Evolutionary conservation across 1,140 invertebrate species (phyloP).

Genomic region (Polyergus mexicanus): DNA sequence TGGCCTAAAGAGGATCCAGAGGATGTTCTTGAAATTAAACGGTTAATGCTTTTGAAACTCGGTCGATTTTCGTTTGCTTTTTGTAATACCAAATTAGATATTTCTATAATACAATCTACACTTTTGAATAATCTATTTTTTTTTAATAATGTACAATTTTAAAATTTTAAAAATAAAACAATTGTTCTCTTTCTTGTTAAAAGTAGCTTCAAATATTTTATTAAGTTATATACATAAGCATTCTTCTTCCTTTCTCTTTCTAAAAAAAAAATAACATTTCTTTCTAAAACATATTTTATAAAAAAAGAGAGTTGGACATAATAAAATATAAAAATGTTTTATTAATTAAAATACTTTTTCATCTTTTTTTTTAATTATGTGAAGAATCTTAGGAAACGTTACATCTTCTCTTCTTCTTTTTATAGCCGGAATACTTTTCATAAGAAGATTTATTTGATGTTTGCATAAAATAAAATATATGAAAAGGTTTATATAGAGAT

Average conservation of each 20-base stretch:
- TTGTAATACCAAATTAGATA: not conserved
- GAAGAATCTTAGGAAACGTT: no score
- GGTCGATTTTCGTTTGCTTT: not conserved
- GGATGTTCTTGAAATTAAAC: conserved; percentile 33
- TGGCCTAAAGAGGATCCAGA: not conserved
- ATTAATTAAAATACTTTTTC: not conserved
- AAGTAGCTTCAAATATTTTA: no score
- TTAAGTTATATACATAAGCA: no score
- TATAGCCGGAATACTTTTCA: no score
- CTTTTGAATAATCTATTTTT: not conserved
- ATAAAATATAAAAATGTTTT: no score
- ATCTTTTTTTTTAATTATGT: no score
- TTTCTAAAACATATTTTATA: conserved; percentile 18
- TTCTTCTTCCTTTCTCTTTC: not conserved
- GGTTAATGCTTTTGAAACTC: conserved; percentile 10
- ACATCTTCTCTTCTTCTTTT: no score
- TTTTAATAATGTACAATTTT: not conserved
- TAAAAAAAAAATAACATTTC: no score
- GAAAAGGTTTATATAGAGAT: not conserved
- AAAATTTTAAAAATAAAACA: not conserved
- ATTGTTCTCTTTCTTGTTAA: no score
- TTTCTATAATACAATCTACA: not conserved
- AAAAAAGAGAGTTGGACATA: not conserved
- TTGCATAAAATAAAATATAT: not conserved
- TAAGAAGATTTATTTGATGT: no score